Percentiles rank a stretch among this genome's conserved stretches.
Evolutionary conservation across 2,797 vertebrate species (phyloP).

Genomic region (Phrynocephalus forsythii): DNA sequence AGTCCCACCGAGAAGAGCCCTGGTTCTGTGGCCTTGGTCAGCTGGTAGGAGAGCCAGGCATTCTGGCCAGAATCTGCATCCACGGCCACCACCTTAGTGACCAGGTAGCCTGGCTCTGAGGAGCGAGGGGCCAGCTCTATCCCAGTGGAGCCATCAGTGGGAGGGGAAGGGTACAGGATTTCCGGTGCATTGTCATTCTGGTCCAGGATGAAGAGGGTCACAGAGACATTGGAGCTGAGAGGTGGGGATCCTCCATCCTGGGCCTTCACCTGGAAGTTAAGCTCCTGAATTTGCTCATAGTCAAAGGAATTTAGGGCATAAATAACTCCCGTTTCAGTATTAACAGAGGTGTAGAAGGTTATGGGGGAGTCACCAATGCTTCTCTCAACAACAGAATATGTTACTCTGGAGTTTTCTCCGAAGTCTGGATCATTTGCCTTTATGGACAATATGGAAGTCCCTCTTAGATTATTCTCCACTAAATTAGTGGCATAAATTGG

Average conservation of each 20-base stretch:
- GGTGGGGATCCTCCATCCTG: constrained; percentile 66
- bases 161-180: constrained; percentile 71
- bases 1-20: constrained; percentile 61
- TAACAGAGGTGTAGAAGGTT: constrained; percentile 73
- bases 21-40: constrained; percentile 69
- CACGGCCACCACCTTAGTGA: constrained; percentile 77
- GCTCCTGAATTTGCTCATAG: neutral
- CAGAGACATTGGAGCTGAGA: constrained; percentile 76
- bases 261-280: constrained; percentile 58
- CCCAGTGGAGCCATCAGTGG: constrained; percentile 62
- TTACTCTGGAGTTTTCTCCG: constrained; percentile 67
- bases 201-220: constrained; percentile 77
- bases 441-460: constrained; percentile 71
- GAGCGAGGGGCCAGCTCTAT: constrained; percentile 66
- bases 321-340: constrained; percentile 50
- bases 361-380: constrained; percentile 40
- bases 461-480: constrained; percentile 76
- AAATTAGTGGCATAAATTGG: constrained; percentile 71
- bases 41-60: constrained; percentile 67
- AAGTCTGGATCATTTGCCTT: constrained; percentile 69
- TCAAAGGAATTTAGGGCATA: neutral
- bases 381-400: constrained; percentile 67
- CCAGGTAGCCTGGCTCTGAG: constrained; percentile 4
- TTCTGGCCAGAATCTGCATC: constrained; percentile 77
- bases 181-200: constrained; percentile 80